phyloP scores from a whole-genome alignment of 1,140 invertebrate species.

The Globodera rostochiensis region DNA sequence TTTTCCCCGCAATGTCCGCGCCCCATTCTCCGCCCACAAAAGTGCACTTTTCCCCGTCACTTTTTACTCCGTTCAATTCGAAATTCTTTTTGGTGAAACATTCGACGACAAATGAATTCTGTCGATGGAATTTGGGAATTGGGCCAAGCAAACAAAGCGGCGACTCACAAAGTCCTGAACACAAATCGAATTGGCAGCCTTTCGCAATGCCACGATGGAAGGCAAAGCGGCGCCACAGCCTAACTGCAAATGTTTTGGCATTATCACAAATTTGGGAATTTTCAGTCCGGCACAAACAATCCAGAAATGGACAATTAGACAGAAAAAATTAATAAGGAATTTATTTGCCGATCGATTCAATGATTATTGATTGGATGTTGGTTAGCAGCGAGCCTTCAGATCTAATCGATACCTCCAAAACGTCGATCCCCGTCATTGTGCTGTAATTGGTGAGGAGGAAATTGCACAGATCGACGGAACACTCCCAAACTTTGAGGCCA shows the following conservation, averaged over 20 bases:
- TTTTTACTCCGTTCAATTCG: constrained; percentile 19
- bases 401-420: constrained; percentile 27
- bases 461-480: constrained; percentile 37
- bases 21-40: constrained; percentile 24
- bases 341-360: no score
- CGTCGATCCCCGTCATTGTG: constrained; percentile 18
- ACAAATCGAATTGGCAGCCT: constrained; percentile 27
- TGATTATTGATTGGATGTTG: no score
- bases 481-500: constrained; percentile 48
- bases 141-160: background rate
- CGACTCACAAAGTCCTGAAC: constrained; percentile 43
- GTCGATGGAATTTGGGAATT: constrained; percentile 20
- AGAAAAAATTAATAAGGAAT: no score
- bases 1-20: constrained; percentile 7
- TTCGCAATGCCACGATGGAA: constrained; percentile 32
- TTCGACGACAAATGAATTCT: constrained; percentile 43
- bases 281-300: background rate
- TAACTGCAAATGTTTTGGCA: constrained; percentile 18
- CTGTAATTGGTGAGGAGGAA: constrained; percentile 22
- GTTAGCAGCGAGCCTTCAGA: no score
- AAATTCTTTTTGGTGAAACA: constrained; percentile 36
- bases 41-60: constrained; percentile 9
- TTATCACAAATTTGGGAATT: background rate
- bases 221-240: constrained; percentile 47
- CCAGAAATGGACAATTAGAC: no score